These are phyloP conservation scores for Pardosa pseudoannulata DNA, from an alignment of 2,888 invertebrate species.

Conservation along the genomic window DNA sequence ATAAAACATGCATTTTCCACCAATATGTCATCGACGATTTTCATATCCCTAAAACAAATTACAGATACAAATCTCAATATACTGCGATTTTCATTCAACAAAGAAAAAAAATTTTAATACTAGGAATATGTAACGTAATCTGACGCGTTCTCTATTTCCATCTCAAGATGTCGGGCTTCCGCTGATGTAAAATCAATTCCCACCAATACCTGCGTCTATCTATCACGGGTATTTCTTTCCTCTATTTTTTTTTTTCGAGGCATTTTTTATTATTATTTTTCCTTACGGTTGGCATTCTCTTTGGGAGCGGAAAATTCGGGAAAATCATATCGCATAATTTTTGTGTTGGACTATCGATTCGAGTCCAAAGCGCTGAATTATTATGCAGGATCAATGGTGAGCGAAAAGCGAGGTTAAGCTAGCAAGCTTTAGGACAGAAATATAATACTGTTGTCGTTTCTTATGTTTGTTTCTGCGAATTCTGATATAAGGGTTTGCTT, in stretches of 20 bases:
- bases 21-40: too few species aligned
- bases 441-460: too few species aligned
- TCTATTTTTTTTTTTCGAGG: neutral
- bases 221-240: slow-evolving; percentile 7
- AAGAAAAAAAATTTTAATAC: neutral
- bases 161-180: neutral
- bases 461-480: neutral
- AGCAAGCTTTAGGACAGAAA: neutral
- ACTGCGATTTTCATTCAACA: neutral
- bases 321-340: slow-evolving; percentile 56
- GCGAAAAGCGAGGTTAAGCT: slow-evolving; percentile 61
- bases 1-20: too few species aligned
- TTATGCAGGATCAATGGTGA: slow-evolving; percentile 60
- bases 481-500: too few species aligned
- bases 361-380: slow-evolving; percentile 46
- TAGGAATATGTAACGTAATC: neutral
- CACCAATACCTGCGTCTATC: slow-evolving; percentile 1
- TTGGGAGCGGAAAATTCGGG: neutral
- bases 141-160: neutral
- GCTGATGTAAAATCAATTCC: slow-evolving; percentile 13
- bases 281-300: neutral
- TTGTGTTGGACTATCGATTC: slow-evolving; percentile 43
- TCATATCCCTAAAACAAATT: neutral
- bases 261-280: neutral
- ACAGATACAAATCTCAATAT: neutral